phyloP scores from a whole-genome alignment of 2,113 vertebrate genomes.

The Pachyramphus minor region DNA sequence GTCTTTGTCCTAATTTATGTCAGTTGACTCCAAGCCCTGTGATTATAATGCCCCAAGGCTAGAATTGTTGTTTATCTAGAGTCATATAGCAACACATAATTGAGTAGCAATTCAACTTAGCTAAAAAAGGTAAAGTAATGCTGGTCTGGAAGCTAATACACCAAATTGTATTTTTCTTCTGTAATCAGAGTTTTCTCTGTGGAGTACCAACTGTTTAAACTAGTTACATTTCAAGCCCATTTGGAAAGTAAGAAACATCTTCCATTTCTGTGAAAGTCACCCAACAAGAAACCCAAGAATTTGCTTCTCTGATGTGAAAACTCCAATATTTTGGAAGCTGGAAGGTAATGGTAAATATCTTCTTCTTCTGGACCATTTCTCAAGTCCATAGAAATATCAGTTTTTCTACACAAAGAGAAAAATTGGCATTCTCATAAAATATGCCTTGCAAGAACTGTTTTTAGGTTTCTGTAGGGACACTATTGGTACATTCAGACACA shows the following conservation, averaged over 20 bases:
- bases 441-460: neutral
- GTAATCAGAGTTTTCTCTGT: neutral
- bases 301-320: constrained; percentile 12
- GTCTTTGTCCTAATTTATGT: neutral
- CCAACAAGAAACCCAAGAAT: neutral
- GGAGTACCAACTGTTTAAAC: neutral
- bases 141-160: neutral
- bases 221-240: neutral
- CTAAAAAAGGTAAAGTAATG: neutral
- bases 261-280: constrained; percentile 16
- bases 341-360: neutral
- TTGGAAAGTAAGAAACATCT: neutral
- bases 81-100: neutral
- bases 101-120: neutral
- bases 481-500: neutral
- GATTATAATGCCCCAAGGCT: neutral
- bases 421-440: neutral
- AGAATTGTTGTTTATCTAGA: neutral
- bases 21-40: neutral
- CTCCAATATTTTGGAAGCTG: constrained; percentile 7
- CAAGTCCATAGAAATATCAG: neutral
- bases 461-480: neutral
- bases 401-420: neutral
- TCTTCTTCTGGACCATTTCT: neutral
- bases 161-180: neutral